Conservation (phyloP, 2,113 vertebrate species). For the Phalacrocorax aristotelis region DNA sequence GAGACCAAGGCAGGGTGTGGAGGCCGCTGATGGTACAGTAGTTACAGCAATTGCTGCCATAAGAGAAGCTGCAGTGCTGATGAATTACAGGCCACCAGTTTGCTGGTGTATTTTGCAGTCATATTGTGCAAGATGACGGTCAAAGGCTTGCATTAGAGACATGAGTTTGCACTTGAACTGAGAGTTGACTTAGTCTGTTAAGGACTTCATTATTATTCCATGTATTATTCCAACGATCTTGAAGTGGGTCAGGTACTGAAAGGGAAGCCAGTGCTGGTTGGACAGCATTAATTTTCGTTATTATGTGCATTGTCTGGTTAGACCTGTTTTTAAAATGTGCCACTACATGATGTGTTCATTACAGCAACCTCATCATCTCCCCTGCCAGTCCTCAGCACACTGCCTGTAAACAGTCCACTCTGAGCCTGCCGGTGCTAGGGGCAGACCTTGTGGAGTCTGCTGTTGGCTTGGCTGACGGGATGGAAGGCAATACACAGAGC, state of each 20-base stretch:
- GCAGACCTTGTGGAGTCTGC: background rate
- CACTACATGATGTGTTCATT: slow-evolving; percentile 43
- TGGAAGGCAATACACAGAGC: fast-evolving
- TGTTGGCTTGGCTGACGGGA: background rate
- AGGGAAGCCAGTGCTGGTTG: slow-evolving; percentile 28
- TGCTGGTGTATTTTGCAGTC: background rate
- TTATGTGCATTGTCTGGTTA: slow-evolving; percentile 50
- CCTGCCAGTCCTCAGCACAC: background rate
- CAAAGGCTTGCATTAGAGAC: background rate
- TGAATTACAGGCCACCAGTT: background rate
- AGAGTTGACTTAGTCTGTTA: background rate
- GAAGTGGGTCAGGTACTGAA: slow-evolving; percentile 46
- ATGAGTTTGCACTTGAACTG: background rate
- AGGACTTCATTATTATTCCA: background rate
- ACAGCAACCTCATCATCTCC: slow-evolving; percentile 8
- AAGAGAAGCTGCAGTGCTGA: background rate
- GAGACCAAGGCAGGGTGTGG: background rate
- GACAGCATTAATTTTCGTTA: slow-evolving; percentile 29
- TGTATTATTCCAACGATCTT: background rate
- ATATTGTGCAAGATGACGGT: background rate
- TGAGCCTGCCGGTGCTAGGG: fast-evolving
- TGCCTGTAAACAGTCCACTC: background rate
- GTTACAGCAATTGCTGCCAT: background rate
- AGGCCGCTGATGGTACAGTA: background rate
- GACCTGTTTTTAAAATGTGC: slow-evolving; percentile 65